These are phyloP conservation scores for Augochlora pura DNA, from an alignment of 1,140 invertebrate genomes.

Conservation along the genomic window DNA sequence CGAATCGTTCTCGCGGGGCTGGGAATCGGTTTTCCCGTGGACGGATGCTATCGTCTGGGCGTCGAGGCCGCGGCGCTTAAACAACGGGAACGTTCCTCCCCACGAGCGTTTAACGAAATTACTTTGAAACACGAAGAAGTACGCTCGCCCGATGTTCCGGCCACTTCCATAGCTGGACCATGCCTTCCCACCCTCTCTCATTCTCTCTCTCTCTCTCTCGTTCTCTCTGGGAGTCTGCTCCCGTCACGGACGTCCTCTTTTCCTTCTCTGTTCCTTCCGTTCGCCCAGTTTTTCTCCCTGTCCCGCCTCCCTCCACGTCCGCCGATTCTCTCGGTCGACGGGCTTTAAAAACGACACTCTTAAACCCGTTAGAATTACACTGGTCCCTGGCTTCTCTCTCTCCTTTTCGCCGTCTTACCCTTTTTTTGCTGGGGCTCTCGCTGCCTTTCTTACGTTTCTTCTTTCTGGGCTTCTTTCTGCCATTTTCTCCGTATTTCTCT, in stretches of 20 bases:
- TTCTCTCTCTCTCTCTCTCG: neutral
- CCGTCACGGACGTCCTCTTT: slow-evolving; percentile 15
- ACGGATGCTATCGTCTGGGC: neutral
- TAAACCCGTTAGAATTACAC: slow-evolving; percentile 62
- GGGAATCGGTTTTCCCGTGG: slow-evolving; percentile 33
- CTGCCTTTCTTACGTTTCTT: too few species aligned
- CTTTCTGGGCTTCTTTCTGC: neutral
- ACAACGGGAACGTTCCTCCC: slow-evolving; percentile 54
- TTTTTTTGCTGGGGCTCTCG: too few species aligned
- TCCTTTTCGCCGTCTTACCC: too few species aligned
- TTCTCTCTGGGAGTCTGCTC: neutral
- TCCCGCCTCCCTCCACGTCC: neutral
- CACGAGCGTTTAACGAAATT: slow-evolving; percentile 63
- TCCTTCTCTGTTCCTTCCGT: slow-evolving; percentile 4
- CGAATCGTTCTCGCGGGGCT: slow-evolving; percentile 13
- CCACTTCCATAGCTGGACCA: slow-evolving; percentile 17
- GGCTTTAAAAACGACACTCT: slow-evolving; percentile 62
- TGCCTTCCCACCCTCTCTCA: neutral
- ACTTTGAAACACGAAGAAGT: slow-evolving; percentile 64
- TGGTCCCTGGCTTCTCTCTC: neutral
- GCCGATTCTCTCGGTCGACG: slow-evolving; percentile 42
- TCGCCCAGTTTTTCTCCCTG: slow-evolving; percentile 1
- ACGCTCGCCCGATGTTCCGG: slow-evolving; percentile 35
- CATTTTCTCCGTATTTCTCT: neutral
- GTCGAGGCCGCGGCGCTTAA: slow-evolving; percentile 45